Base-by-base conservation (phyloP, 1,140 invertebrate species). In the Euura lappo region DNA sequence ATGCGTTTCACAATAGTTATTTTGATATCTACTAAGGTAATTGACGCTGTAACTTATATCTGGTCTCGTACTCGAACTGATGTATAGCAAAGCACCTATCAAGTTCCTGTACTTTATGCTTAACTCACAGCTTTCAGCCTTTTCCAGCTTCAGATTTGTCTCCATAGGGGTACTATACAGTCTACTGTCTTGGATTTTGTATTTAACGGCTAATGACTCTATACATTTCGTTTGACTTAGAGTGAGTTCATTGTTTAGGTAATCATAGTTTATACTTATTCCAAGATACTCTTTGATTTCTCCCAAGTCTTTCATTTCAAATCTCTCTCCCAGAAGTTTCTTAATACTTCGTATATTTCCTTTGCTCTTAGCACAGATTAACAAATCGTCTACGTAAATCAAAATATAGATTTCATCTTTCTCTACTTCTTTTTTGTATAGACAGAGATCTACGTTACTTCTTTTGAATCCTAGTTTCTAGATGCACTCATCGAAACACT, bases 401-500 rank as follows among this genome's bases (percentile, higher is more conserved):
- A 71, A 11, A 4, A 74, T 13, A 46, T 73, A 69, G 42, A 75
- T 65, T 6, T 11, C 6, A 45, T 68, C 64, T 2, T 64, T 11
- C 0, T 47, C 28, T 73, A 69, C 45, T 28, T 5, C 51, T 42
- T 45, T 45, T 13, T 13, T 70, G 46, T 75, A 79, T 43, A 79
- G 67, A 76, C 76, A 79, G 43, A 44, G 44, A 45, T 77, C 78
- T 47, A 69, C 13, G 47, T 74, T 72, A 65, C 67, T 68, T 69
- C 65, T 73, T 43, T 28, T 69, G 72, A 79, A 77, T 68, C 60
- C 66, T 71, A 77, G 65, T 45, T 65, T 67, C 13, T 6, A 72
- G 8, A 79, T 5, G 71, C 60, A 76, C 2, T 65, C 64, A 71
- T 78, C 46, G 44, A 80, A 77, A 64, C 71, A 76, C 42, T 79